Evolutionary conservation across 2,113 vertebrate genomes (phyloP).

Genomic region (Desmodus rotundus): DNA sequence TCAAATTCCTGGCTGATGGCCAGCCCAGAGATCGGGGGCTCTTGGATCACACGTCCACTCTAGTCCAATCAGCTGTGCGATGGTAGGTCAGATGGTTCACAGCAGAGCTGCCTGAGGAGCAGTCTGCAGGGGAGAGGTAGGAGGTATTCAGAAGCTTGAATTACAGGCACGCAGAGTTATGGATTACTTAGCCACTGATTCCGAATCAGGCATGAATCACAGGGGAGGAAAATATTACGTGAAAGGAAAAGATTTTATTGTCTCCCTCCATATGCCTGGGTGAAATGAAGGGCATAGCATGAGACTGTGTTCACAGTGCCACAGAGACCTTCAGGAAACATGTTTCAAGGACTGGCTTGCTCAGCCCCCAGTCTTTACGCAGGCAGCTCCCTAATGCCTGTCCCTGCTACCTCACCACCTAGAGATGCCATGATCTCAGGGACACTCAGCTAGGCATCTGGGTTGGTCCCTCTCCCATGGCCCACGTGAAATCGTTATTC

Average conservation of each 20-base stretch:
- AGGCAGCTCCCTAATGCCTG: not conserved
- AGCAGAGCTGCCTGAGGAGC: not conserved
- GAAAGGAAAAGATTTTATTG: conserved; percentile 48
- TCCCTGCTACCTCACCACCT: not conserved
- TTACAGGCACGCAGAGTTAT: not conserved
- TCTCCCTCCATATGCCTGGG: not conserved
- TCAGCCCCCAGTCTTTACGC: not conserved
- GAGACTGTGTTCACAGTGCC: not conserved
- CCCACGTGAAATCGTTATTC: not conserved
- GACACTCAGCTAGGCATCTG: not conserved
- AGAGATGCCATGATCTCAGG: not conserved
- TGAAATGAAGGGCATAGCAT: not conserved
- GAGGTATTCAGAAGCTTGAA: not conserved
- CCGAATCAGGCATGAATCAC: not conserved
- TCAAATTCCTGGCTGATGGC: not conserved
- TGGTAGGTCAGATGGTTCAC: not conserved
- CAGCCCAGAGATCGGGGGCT: not conserved
- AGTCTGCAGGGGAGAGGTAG: not conserved
- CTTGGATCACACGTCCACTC: not conserved
- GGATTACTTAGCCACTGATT: not conserved
- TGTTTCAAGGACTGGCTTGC: not conserved
- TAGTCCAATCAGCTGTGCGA: not conserved
- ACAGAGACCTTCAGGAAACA: not conserved
- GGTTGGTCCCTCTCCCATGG: not conserved
- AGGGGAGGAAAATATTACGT: not conserved